These are phyloP conservation scores for Probaryconus sp. DNA, from an alignment of 1,140 invertebrate species.

Conservation along the genomic window DNA sequence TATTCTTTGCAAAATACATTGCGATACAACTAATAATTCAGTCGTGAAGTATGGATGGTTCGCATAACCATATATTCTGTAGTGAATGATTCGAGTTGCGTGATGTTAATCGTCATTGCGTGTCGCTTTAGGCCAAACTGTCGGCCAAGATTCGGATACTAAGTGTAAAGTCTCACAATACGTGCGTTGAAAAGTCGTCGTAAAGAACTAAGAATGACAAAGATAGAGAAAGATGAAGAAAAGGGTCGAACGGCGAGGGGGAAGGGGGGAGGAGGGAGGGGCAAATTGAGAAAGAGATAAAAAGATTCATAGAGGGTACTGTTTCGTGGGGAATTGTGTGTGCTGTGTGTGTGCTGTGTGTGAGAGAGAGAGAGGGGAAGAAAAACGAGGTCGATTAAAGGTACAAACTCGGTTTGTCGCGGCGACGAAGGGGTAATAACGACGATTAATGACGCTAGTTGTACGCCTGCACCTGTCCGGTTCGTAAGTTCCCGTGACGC, in stretches of 20 bases:
- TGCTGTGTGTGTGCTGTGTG: too few relatives aligned
- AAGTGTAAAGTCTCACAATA: conserved; percentile 41
- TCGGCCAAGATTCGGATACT: conserved; percentile 27
- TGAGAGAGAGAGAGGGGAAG: conserved; percentile 35
- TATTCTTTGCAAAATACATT: too few relatives aligned
- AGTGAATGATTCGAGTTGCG: conserved; percentile 59
- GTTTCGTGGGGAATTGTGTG: too few relatives aligned
- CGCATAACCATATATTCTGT: conserved; percentile 16
- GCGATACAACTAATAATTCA: too few relatives aligned
- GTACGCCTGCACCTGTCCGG: conserved; percentile 54
- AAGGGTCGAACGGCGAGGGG: conserved; percentile 28
- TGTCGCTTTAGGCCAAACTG: conserved; percentile 26
- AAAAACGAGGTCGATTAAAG: conserved; percentile 51
- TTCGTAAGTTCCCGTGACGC: conserved; percentile 53
- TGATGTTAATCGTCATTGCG: conserved; percentile 68
- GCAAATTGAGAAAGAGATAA: too few relatives aligned
- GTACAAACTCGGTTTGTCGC: conserved; percentile 29
- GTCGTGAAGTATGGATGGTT: conserved; percentile 2
- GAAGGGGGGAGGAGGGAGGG: conserved; percentile 39
- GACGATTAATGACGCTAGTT: conserved; percentile 55
- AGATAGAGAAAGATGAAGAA: conserved; percentile 18
- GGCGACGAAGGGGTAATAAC: conserved; percentile 51
- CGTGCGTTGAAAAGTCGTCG: conserved; percentile 33
- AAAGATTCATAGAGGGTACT: too few relatives aligned
- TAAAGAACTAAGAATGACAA: conserved; percentile 4